Conservation (phyloP, 1,140 invertebrate genomes). For the Dryas iulia region DNA sequence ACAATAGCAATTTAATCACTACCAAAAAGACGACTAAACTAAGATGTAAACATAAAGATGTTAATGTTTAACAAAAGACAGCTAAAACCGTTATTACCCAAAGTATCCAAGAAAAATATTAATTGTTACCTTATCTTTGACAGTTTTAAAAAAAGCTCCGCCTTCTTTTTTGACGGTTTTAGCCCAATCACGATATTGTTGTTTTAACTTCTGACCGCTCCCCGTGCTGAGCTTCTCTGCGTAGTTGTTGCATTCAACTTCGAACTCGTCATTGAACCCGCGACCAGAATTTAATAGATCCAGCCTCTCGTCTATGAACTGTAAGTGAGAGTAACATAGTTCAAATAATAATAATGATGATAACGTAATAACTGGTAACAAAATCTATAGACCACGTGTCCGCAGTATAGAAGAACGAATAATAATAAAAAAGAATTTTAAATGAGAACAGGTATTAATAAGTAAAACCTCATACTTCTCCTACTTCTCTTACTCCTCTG, state of each 20-base stretch:
- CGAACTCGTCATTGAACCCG: slow-evolving; percentile 96
- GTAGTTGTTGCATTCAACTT: slow-evolving; percentile 92
- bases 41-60: too few species aligned
- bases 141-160: slow-evolving; percentile 86
- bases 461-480: too few species aligned
- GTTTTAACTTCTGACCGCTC: slow-evolving; percentile 78
- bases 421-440: too few species aligned
- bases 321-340: slow-evolving; percentile 28
- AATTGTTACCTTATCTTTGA: slow-evolving; percentile 85
- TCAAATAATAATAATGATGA: too few species aligned
- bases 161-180: slow-evolving; percentile 81
- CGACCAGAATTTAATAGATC: slow-evolving; percentile 93
- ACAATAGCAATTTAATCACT: too few species aligned
- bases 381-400: too few species aligned
- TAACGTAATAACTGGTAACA: too few species aligned
- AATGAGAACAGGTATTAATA: too few species aligned
- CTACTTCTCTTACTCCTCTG: too few species aligned
- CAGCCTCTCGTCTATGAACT: slow-evolving; percentile 96
- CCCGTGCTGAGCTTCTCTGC: slow-evolving; percentile 85
- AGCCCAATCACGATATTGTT: slow-evolving; percentile 89
- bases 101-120: not conserved
- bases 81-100: not conserved
- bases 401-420: too few species aligned
- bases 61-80: too few species aligned
- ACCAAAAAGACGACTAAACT: too few species aligned